Evolutionary conservation across 2,888 invertebrate genomes (phyloP).

Genomic region (Andrena haemorrhoa): DNA sequence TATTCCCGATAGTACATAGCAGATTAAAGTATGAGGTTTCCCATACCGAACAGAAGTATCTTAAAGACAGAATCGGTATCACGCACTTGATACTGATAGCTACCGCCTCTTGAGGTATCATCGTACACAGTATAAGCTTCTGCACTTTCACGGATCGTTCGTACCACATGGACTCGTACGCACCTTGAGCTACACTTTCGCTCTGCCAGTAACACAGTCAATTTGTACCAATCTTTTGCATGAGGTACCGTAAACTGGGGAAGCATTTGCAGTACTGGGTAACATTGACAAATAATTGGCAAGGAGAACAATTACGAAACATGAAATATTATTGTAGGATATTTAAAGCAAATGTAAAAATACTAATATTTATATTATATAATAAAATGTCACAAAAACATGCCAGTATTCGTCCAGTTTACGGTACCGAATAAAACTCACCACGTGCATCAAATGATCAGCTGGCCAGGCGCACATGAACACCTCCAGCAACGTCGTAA

Average conservation of each 20-base stretch:
- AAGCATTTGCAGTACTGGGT: no score
- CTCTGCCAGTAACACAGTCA: conserved; percentile 33
- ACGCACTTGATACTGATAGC: conserved; percentile 53
- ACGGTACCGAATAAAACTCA: conserved; percentile 16
- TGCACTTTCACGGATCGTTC: conserved; percentile 18
- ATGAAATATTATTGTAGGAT: no score
- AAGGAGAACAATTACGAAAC: not conserved
- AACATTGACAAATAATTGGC: no score
- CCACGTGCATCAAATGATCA: conserved; percentile 68
- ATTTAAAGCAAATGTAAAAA: no score
- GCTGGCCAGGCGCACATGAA: conserved; percentile 76
- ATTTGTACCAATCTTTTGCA: no score
- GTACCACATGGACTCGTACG: conserved; percentile 53
- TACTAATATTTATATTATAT: no score
- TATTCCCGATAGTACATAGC: not conserved
- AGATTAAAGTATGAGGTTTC: not conserved
- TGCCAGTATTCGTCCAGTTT: no score
- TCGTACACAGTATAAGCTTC: conserved; percentile 8
- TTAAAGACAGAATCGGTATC: conserved; percentile 62
- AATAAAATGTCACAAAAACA: no score
- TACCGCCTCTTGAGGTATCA: conserved; percentile 60
- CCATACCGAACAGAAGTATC: conserved; percentile 59
- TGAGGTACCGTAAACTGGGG: no score
- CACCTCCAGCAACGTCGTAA: conserved; percentile 65
- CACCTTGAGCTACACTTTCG: not conserved